Evolutionary conservation across 2,888 invertebrate genomes (phyloP).

Genomic region (Stomorhina lunata): DNA sequence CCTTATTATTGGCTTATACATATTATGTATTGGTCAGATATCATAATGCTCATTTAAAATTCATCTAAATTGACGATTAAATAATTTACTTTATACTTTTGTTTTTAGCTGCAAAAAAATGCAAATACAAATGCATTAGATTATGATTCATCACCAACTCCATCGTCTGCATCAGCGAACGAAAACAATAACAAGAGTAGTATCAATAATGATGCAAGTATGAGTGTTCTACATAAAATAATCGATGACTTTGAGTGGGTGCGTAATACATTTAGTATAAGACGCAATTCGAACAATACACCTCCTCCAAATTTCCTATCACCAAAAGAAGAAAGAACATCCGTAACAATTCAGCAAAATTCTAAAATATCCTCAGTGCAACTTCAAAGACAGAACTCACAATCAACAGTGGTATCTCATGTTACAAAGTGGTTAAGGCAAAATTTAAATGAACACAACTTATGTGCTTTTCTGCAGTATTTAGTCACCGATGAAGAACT

Average conservation of each 20-base stretch:
- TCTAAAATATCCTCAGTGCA: background rate
- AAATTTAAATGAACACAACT: conserved; percentile 69
- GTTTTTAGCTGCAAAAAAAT: conserved; percentile 19
- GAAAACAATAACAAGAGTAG: background rate
- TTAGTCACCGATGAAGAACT: conserved; percentile 84
- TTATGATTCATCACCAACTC: conserved; percentile 34
- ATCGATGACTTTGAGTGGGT: conserved; percentile 75
- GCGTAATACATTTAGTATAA: conserved; percentile 68
- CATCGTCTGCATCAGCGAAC: background rate
- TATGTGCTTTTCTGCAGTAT: conserved; percentile 81
- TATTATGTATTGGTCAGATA: too few relatives aligned
- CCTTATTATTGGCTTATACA: too few relatives aligned
- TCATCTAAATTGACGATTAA: background rate
- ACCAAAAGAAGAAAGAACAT: background rate
- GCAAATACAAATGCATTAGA: background rate
- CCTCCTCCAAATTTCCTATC: background rate
- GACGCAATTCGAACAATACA: conserved; percentile 38
- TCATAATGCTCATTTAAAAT: background rate
- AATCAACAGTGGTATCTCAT: conserved; percentile 19
- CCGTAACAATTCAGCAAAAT: background rate
- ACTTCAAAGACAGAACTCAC: background rate
- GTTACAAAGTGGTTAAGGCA: conserved; percentile 71
- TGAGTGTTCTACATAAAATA: conserved; percentile 67
- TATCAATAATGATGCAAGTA: conserved; percentile 7
- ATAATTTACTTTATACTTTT: background rate